phyloP scores from a whole-genome alignment of 2,797 vertebrate genomes.

The Gymnoscopelus microlampas region DNA sequence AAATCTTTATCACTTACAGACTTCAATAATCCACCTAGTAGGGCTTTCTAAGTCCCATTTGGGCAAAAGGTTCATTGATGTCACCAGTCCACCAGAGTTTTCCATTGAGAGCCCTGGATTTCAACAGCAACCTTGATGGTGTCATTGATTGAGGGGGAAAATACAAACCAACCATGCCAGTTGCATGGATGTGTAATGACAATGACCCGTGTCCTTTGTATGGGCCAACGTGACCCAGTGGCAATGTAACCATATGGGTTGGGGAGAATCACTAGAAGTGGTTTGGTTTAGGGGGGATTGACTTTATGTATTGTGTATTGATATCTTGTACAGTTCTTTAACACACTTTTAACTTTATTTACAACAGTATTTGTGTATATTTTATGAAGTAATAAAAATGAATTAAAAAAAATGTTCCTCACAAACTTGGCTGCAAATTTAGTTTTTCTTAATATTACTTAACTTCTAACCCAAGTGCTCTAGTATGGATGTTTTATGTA shows the following conservation, averaged over 20 bases:
- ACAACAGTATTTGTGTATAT: slow-evolving; percentile 89
- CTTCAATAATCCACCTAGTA: slow-evolving; percentile 10
- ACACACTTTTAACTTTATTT: slow-evolving; percentile 83
- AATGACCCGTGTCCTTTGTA: slow-evolving; percentile 64
- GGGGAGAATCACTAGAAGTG: slow-evolving; percentile 36
- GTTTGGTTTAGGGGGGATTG: slow-evolving; percentile 49
- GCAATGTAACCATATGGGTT: slow-evolving; percentile 64
- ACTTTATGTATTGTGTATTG: slow-evolving; percentile 84
- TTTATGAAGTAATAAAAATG: slow-evolving; percentile 87
- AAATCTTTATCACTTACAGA: slow-evolving; percentile 11
- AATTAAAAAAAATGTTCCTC: slow-evolving; percentile 70
- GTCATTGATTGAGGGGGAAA: slow-evolving; percentile 53
- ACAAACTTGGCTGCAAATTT: slow-evolving; percentile 8
- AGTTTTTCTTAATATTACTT: too few relatives aligned
- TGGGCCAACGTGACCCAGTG: slow-evolving; percentile 76
- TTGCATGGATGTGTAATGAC: slow-evolving; percentile 69
- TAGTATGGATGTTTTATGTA: too few relatives aligned
- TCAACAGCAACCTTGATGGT: slow-evolving; percentile 60
- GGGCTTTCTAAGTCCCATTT: slow-evolving; percentile 51
- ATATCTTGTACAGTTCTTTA: slow-evolving; percentile 88
- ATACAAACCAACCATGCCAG: slow-evolving; percentile 49
- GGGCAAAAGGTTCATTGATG: slow-evolving; percentile 55
- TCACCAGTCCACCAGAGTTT: slow-evolving; percentile 13
- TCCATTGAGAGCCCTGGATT: slow-evolving; percentile 38
- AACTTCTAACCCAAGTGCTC: too few relatives aligned